These are phyloP conservation scores for Umimayanthus chanpuru DNA, from an alignment of 92 coral and sea anemone species.

Conservation along the genomic window DNA sequence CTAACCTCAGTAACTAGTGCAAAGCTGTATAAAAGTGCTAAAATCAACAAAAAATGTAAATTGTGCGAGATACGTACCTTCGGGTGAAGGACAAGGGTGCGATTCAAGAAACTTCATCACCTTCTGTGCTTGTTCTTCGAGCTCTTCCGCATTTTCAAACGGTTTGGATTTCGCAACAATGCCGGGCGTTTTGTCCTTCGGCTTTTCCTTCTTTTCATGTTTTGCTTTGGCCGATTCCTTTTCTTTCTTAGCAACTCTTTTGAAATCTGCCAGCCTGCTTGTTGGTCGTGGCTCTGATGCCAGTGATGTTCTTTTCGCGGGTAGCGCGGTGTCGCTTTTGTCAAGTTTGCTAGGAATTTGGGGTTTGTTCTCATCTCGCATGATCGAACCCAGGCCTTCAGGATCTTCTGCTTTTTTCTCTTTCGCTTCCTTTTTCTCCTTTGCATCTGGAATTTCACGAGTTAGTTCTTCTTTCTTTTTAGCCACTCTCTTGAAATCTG, in stretches of 20 bases:
- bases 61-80: not conserved
- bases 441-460: not conserved
- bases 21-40: no score
- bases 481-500: not conserved
- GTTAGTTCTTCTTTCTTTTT: not conserved
- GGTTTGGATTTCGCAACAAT: slow-evolving; percentile 22
- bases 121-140: slow-evolving; percentile 12
- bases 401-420: not conserved
- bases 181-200: slow-evolving; percentile 19
- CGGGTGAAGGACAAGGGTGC: slow-evolving; percentile 28
- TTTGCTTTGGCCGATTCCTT: not conserved
- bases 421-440: slow-evolving; percentile 8
- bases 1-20: no score
- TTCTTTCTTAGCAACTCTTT: slow-evolving; percentile 14
- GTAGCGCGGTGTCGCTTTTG: not conserved
- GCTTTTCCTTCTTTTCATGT: not conserved
- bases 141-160: slow-evolving; percentile 17
- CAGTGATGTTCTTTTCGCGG: not conserved
- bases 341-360: not conserved
- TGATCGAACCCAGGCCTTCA: not conserved
- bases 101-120: slow-evolving; percentile 25
- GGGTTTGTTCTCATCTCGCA: not conserved
- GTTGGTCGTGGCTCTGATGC: not conserved
- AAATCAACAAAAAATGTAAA: not conserved
- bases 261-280: not conserved